phyloP scores from a whole-genome alignment of 2,113 vertebrate genomes.

The Neodon shergylaensis region DNA sequence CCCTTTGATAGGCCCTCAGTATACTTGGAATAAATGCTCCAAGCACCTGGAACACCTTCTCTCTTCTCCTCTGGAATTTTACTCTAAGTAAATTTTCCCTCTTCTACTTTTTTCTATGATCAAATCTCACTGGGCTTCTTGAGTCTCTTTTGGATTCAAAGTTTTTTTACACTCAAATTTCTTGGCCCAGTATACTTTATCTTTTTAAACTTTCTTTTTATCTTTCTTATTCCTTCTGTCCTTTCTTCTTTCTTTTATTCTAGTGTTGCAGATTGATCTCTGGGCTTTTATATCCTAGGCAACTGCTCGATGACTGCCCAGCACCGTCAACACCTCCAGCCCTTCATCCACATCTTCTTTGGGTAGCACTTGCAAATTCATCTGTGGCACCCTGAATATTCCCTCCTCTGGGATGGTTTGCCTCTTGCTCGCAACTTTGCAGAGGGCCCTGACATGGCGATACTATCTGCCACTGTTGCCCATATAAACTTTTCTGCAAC shows the following conservation, averaged over 20 bases:
- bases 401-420: background rate
- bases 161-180: background rate
- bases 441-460: background rate
- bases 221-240: too few species aligned
- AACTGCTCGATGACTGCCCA: background rate
- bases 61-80: background rate
- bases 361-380: background rate
- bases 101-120: background rate
- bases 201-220: background rate
- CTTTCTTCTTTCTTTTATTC: background rate
- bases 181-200: background rate
- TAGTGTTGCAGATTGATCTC: background rate
- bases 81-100: background rate
- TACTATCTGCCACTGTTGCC: background rate
- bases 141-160: background rate
- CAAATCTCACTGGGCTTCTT: background rate
- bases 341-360: background rate
- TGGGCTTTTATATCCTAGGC: background rate
- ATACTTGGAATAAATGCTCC: background rate
- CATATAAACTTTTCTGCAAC: background rate
- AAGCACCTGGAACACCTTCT: background rate
- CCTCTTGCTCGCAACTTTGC: background rate
- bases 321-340: background rate
- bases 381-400: background rate
- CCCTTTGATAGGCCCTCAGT: background rate